Conservation (phyloP, 2,888 invertebrate species). For the Trichopria drosophilae region DNA sequence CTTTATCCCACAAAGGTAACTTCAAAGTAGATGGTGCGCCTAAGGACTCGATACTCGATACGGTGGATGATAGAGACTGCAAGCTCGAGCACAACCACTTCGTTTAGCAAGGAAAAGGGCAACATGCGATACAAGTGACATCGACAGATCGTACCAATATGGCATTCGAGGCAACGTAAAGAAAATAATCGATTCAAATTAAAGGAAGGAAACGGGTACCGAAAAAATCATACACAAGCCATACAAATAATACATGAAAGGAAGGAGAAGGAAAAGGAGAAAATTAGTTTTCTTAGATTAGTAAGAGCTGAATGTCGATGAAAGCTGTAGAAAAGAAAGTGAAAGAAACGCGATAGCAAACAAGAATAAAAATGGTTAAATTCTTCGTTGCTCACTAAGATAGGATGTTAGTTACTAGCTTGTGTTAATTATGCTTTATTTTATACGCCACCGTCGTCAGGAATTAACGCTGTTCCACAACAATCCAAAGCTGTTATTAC, state of each 20-base stretch:
- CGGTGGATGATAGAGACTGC: conserved; percentile 58
- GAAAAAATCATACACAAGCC: too few species aligned
- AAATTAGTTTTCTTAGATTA: conserved; percentile 42
- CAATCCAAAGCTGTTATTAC: too few species aligned
- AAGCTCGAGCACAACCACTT: conserved; percentile 59
- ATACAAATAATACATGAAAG: too few species aligned
- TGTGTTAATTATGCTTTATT: not conserved
- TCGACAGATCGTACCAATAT: conserved; percentile 5
- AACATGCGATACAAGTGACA: conserved; percentile 5
- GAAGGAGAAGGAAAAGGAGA: conserved; percentile 36
- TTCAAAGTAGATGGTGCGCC: conserved; percentile 59
- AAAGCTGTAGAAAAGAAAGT: conserved; percentile 26
- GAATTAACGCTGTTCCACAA: conserved; percentile 49
- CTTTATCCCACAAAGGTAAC: conserved; percentile 72
- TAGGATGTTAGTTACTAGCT: not conserved
- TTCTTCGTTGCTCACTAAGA: too few species aligned
- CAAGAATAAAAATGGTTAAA: conserved; percentile 12
- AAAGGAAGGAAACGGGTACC: conserved; percentile 3
- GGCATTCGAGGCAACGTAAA: conserved; percentile 2
- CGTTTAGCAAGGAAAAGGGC: conserved; percentile 12
- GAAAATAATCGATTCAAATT: conserved; percentile 7
- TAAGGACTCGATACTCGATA: conserved; percentile 59
- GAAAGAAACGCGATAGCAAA: conserved; percentile 7
- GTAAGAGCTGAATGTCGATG: conserved; percentile 37
- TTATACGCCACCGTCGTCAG: conserved; percentile 43